A percentile compares a stretch with the other conserved stretches of the same genome.
Conservation (phyloP, 2,113 vertebrate genomes). For the Nannobrachium achirus region DNA sequence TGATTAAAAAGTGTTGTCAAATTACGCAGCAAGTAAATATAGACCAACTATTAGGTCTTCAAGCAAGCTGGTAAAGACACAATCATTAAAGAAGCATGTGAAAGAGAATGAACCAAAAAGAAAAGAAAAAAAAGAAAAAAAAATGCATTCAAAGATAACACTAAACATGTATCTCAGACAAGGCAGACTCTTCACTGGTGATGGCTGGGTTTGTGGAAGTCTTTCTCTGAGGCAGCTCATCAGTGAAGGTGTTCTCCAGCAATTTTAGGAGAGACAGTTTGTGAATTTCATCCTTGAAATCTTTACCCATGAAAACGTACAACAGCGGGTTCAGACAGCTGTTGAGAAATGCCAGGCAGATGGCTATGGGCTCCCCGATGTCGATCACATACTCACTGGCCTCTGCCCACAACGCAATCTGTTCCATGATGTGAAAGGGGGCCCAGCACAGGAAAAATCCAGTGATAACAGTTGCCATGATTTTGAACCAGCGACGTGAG, state of each 20-base stretch:
- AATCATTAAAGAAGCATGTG: no score
- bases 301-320: conserved; percentile 83
- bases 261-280: conserved; percentile 80
- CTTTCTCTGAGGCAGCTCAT: conserved; percentile 75
- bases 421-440: conserved; percentile 84
- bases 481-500: conserved; percentile 83
- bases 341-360: conserved; percentile 81
- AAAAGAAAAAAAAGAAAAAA: no score
- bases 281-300: conserved; percentile 81
- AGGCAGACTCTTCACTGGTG: conserved; percentile 77
- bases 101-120: no score
- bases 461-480: conserved; percentile 85
- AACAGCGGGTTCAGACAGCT: no score
- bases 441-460: conserved; percentile 90
- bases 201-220: conserved; percentile 77
- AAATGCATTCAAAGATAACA: no score
- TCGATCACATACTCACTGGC: conserved; percentile 56
- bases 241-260: conserved; percentile 79
- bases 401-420: conserved; percentile 71
- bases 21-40: no score
- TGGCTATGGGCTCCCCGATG: conserved; percentile 76
- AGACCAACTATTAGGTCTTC: no score
- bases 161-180: conserved; percentile 76
- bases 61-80: no score
- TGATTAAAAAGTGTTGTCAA: no score